These are phyloP conservation scores for Stenchaetothrips biformis DNA, from an alignment of 2,888 invertebrate species.

Conservation along the genomic window DNA sequence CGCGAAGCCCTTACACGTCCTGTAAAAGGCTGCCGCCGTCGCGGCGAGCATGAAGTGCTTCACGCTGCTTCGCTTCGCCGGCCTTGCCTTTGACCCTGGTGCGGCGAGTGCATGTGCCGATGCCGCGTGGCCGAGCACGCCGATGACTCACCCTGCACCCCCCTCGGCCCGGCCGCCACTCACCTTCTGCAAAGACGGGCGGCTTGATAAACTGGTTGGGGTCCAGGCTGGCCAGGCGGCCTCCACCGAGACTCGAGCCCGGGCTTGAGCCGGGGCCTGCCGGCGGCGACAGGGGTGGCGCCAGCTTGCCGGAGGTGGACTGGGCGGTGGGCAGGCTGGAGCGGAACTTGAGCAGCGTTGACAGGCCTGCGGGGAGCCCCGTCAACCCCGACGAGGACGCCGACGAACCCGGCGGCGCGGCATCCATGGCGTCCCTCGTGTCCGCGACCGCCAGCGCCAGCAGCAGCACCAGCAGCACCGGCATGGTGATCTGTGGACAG, in stretches of 20 bases:
- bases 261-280: too few relatives aligned
- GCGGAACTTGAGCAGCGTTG: not conserved
- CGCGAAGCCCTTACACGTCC: too few relatives aligned
- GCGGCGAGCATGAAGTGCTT: too few relatives aligned
- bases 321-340: not conserved
- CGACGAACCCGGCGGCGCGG: not conserved
- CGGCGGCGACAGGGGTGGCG: too few relatives aligned
- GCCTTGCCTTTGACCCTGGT: too few relatives aligned
- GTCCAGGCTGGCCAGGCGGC: not conserved
- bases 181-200: slow-evolving; percentile 7
- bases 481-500: not conserved
- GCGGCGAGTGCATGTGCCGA: too few relatives aligned
- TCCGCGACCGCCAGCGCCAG: not conserved
- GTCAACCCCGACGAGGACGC: not conserved
- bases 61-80: too few relatives aligned
- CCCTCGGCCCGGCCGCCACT: not conserved
- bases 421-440: not conserved
- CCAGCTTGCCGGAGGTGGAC: too few relatives aligned
- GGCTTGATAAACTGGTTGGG: slow-evolving; percentile 14
- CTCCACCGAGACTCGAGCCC: too few relatives aligned
- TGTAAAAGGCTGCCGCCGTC: too few relatives aligned
- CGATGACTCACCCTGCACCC: too few relatives aligned
- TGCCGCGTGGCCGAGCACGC: too few relatives aligned
- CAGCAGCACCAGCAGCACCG: not conserved
- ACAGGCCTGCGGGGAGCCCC: not conserved